Conservation (phyloP, 2,888 invertebrate species). For the Lasioglossum calceatum region DNA sequence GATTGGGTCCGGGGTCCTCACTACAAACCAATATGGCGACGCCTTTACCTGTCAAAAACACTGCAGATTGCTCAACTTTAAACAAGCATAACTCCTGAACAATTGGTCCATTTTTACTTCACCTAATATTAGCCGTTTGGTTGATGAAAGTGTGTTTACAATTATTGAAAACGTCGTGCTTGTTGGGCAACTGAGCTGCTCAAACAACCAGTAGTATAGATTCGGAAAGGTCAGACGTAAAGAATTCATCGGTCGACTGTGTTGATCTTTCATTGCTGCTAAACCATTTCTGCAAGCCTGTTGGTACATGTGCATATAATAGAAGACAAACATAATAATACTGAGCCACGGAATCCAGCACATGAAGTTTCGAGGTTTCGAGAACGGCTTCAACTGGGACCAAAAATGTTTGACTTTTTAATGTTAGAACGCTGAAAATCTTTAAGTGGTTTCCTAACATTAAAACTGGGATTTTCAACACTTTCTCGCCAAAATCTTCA, state of each 20-base stretch:
- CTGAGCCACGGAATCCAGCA: not conserved
- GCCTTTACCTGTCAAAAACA: too few species aligned
- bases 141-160: not conserved
- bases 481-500: too few species aligned
- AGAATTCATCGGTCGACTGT: slow-evolving; percentile 20
- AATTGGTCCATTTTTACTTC: too few species aligned
- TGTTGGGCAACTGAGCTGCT: not conserved
- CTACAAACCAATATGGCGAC: too few species aligned
- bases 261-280: slow-evolving; percentile 45
- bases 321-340: slow-evolving; percentile 24
- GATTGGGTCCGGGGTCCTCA: too few species aligned
- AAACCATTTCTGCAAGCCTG: slow-evolving; percentile 37
- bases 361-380: slow-evolving; percentile 4
- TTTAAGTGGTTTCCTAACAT: too few species aligned
- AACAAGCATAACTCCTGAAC: too few species aligned
- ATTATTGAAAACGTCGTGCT: not conserved
- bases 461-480: too few species aligned
- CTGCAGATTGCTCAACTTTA: too few species aligned
- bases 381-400: not conserved
- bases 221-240: slow-evolving; percentile 17
- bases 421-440: too few species aligned
- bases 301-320: slow-evolving; percentile 18
- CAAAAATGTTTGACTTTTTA: too few species aligned
- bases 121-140: too few species aligned
- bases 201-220: not conserved